A percentile compares a stretch with the other conserved stretches of the same genome.
Conservation (phyloP, 2,888 invertebrate species). For the Alitta virens region DNA sequence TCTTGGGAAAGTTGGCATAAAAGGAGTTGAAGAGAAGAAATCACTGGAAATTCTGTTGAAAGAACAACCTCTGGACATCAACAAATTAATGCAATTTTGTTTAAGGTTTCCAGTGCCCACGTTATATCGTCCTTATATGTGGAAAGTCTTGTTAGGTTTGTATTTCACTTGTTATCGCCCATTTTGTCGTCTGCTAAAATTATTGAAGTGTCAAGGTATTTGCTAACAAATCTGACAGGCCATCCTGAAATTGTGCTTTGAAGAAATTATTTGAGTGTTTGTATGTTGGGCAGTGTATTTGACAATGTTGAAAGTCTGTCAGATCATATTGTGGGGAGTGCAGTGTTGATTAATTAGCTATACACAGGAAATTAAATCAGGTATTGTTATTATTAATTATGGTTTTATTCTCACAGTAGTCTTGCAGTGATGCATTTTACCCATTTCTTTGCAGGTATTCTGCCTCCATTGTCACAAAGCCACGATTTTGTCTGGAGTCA, state of each 20-base stretch:
- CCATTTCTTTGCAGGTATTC: slow-evolving; percentile 65
- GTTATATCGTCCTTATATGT: slow-evolving; percentile 75
- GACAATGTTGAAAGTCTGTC: no score
- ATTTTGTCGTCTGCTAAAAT: neutral
- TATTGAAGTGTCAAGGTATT: no score
- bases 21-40: slow-evolving; percentile 81
- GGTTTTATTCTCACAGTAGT: no score
- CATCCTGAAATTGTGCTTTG: no score
- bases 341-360: no score
- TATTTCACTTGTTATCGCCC: slow-evolving; percentile 10
- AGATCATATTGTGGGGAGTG: no score
- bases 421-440: no score
- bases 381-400: no score
- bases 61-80: slow-evolving; percentile 76
- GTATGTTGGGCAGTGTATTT: no score
- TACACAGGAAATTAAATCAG: no score
- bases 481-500: slow-evolving; percentile 75
- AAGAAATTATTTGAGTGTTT: no score
- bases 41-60: slow-evolving; percentile 84
- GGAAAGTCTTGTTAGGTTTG: slow-evolving; percentile 80
- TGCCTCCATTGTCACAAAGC: slow-evolving; percentile 75
- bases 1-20: slow-evolving; percentile 73
- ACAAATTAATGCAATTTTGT: slow-evolving; percentile 81
- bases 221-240: no score
- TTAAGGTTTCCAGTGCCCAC: slow-evolving; percentile 80